Conservation (phyloP, 2,797 vertebrate species). For the Monodelphis domestica region DNA sequence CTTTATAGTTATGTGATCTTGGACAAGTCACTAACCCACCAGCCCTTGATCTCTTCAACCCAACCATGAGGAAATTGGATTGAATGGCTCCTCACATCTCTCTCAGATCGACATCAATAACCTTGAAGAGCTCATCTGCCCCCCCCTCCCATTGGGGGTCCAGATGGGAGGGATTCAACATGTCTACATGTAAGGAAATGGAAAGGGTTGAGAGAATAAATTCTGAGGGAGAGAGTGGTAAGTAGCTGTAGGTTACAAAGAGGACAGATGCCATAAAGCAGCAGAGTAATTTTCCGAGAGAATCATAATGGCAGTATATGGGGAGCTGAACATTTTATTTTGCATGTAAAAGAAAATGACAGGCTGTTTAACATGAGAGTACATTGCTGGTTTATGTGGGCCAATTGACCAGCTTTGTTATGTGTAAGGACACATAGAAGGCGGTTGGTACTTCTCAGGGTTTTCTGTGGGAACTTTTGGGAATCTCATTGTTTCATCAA, state of each 20-base stretch:
- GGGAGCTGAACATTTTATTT: constrained; percentile 55
- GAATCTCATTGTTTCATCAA: constrained; percentile 35
- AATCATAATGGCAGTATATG: constrained; percentile 47
- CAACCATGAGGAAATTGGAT: neutral
- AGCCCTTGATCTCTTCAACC: neutral
- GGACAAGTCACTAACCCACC: neutral
- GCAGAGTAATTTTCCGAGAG: constrained; percentile 47
- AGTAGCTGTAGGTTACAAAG: neutral
- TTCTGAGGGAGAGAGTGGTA: neutral
- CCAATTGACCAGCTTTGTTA: neutral
- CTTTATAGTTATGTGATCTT: neutral
- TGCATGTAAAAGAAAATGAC: constrained; percentile 44
- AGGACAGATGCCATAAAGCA: constrained; percentile 61
- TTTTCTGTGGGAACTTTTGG: constrained; percentile 43
- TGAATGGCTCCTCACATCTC: neutral
- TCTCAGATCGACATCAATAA: neutral
- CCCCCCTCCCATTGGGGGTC: neutral
- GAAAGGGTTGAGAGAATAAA: neutral
- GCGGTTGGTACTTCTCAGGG: neutral
- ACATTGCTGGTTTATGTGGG: neutral
- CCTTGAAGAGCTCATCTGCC: neutral
- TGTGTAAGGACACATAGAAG: constrained; percentile 49
- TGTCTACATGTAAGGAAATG: neutral
- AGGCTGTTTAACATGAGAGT: constrained; percentile 37
- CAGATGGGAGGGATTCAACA: neutral